phyloP scores from a whole-genome alignment of 2,797 vertebrate species.

The Acomys russatus region DNA sequence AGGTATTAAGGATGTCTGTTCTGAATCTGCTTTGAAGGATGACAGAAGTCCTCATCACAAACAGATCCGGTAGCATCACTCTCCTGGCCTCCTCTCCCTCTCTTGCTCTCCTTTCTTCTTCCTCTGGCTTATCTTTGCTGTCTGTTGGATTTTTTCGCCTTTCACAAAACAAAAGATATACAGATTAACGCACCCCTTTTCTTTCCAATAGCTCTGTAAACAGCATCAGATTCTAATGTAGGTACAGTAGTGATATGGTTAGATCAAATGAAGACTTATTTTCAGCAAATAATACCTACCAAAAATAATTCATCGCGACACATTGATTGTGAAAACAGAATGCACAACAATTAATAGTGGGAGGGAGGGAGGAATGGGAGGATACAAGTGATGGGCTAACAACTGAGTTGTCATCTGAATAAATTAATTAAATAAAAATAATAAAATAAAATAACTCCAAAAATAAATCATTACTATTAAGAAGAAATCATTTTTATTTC shows the following conservation, averaged over 20 bases:
- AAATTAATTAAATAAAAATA: no score
- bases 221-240: not conserved
- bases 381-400: no score
- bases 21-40: not conserved
- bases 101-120: not conserved
- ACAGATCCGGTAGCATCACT: not conserved
- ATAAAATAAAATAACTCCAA: no score
- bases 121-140: not conserved
- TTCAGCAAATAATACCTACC: not conserved
- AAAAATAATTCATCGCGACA: not conserved
- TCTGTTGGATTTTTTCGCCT: not conserved
- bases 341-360: not conserved
- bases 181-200: not conserved
- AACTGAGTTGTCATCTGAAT: no score
- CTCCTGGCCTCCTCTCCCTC: not conserved
- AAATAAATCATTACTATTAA: not conserved
- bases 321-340: not conserved
- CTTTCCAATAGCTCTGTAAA: not conserved
- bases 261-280: not conserved
- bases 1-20: not conserved
- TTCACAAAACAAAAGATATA: not conserved
- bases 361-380: no score
- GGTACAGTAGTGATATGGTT: not conserved
- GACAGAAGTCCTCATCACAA: no score
- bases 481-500: not conserved